Base-by-base conservation (phyloP, 2,113 vertebrate species). In the Hymenochirus boettgeri region DNA sequence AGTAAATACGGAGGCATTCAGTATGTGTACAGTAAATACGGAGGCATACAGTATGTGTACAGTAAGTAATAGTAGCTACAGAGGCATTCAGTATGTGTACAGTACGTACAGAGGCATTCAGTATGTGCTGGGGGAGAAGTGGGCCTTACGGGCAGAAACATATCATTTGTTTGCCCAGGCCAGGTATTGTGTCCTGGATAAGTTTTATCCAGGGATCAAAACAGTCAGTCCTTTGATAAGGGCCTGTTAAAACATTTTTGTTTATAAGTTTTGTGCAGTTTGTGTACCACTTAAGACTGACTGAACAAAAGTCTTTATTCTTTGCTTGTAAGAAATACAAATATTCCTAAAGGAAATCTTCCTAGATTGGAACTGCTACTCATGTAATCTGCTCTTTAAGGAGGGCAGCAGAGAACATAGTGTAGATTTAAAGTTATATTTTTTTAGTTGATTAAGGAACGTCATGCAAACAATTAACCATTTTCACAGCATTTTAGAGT, bases 171-270 rank as follows among this genome's bases (percentile, higher is more conserved):
- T n/a, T 23, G 21, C 46, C 7, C 19, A 22, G 5, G 21, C 46
- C 22, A 22, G 46, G 8, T 10, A 48, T 48, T 29, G 2, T 7
- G 8, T 29, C 31, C 24, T 9, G 29, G 25, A 22, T 17, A 18
- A n/a, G 37, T 57, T 24, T 45, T 8, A 19, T 26, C 25, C 31
- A 13, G 31, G 24, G 31, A 54, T 39, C 33, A 64, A 56, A 46
- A 18, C 33, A 56, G 56, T 29, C 17, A 53, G 24, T 10, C 4
- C 23, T 27, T 54, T 26, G 35, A 42, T 24, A 54, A 55, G 48
- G 61, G 35, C 47, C 17, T 62, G 50, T 54, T 45, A 24, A 7
- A 29, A 55, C 47, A 22, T 45, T 35, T 55, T 31, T 46, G 33
- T 42, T 31, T 63, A 17, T 42, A 15, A 15, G 42, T 10, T 3